Base-by-base conservation (phyloP, 2,797 vertebrate species). In the Uromys caudimaculatus region DNA sequence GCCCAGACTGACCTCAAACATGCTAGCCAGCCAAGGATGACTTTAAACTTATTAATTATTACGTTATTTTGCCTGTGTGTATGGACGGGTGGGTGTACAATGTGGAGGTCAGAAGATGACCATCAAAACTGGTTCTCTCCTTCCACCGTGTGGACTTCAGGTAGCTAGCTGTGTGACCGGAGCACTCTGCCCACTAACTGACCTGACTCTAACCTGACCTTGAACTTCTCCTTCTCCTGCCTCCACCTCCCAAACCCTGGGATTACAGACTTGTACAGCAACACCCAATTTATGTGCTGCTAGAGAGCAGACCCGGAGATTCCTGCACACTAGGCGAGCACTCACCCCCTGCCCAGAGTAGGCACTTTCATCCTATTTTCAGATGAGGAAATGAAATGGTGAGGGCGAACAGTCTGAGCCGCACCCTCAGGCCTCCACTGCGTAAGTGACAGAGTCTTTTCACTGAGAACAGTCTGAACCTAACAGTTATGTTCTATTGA, bases 371-470 rank as follows among this genome's bases (percentile, higher is more conserved):
- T 17, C 73, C 62, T 79, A 67, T 81, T 91, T 97, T 77, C 41
- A 95, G 83, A 93, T 44, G n/a, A 93, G 21, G 54, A 94, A 79
- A 91, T 29, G 19, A 86, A 67, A 21, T 71, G 60, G 41, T 81
- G 35, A n/a, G 17, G 6, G 10, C 9, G 77, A 89, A 23, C 24
- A 35, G 32, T 41, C 82, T 38, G 89, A 73, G 81, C 64, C 67
- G 50, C 54, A 44, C 27, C 6, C 54, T n/a, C 56, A 27, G 64
- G 44, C 47, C 47, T 90, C 82, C 17, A 12, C 8, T 52, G 44
- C 13, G 5, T 60, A 77, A 89, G 44, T 13, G 54, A 44, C 2
- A 79, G 35, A 44, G n/a, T 58, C 67, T 52, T 52, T 83, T 64
- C 16, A 67, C 73, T 58, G 67, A 81, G 47, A 69, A 86, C 78